Evolutionary conservation across 2,888 invertebrate genomes (phyloP).

Genomic region (Agrochola lychnidis): DNA sequence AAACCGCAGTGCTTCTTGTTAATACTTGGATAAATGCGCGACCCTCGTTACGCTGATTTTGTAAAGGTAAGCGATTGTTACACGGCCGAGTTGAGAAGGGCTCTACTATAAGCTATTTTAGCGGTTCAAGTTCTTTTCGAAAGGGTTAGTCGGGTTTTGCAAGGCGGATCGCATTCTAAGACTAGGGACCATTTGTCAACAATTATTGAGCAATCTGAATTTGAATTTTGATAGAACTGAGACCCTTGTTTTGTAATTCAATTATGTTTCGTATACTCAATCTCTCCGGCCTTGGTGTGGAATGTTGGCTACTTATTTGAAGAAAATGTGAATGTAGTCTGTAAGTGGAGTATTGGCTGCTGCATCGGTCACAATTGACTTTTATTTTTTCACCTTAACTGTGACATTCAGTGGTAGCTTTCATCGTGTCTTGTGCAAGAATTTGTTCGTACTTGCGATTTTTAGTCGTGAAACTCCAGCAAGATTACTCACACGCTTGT

Average conservation of each 20-base stretch:
- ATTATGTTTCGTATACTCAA: constrained; percentile 66
- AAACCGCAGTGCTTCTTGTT: constrained; percentile 71
- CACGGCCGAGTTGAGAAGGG: constrained; percentile 78
- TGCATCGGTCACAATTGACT: constrained; percentile 26
- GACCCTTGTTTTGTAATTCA: constrained; percentile 71
- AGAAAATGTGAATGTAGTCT: constrained; percentile 66
- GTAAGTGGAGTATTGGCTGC: constrained; percentile 32
- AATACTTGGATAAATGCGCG: constrained; percentile 76
- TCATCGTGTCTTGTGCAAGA: constrained; percentile 46
- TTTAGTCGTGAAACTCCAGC: constrained; percentile 45
- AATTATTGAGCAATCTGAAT: constrained; percentile 80
- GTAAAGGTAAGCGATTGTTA: constrained; percentile 82
- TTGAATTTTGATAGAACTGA: constrained; percentile 70
- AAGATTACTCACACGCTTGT: constrained; percentile 50
- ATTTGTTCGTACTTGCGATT: constrained; percentile 44
- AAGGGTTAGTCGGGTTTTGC: constrained; percentile 82
- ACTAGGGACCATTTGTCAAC: constrained; percentile 81
- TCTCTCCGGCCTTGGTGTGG: constrained; percentile 69
- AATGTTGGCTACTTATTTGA: constrained; percentile 59
- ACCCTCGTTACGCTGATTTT: constrained; percentile 69
- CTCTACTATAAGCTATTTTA: constrained; percentile 75
- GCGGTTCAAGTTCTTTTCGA: constrained; percentile 74
- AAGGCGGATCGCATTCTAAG: constrained; percentile 84
- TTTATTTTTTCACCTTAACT: constrained; percentile 35
- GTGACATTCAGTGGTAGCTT: constrained; percentile 39